Conservation (phyloP, 2,797 vertebrate genomes). For the Sebastiscus tertius region DNA sequence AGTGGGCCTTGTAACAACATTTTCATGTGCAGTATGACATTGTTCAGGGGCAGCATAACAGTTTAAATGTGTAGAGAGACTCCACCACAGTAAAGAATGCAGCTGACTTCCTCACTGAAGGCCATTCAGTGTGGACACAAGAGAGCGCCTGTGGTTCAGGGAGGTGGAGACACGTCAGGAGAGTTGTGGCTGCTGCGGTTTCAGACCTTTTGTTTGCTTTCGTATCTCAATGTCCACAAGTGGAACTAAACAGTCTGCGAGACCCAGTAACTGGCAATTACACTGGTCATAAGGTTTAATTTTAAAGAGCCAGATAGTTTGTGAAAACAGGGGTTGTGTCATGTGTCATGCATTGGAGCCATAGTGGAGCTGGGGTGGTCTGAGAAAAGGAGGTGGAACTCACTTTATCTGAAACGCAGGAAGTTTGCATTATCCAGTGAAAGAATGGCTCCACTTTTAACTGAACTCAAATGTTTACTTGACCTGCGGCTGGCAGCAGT, state of each 20-base stretch:
- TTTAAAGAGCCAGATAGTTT: slow-evolving; percentile 15
- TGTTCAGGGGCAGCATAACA: not conserved
- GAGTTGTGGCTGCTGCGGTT: slow-evolving; percentile 20
- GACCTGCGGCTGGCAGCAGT: slow-evolving; percentile 19
- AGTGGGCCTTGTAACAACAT: not conserved
- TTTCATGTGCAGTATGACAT: not conserved
- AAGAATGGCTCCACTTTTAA: slow-evolving; percentile 42
- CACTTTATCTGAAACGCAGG: slow-evolving; percentile 48
- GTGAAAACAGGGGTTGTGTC: slow-evolving; percentile 16
- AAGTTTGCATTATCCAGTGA: slow-evolving; percentile 43
- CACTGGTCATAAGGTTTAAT: slow-evolving; percentile 8
- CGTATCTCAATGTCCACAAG: slow-evolving; percentile 14
- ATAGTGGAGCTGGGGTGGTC: not conserved
- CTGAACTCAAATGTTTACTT: slow-evolving; percentile 31
- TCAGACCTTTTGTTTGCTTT: slow-evolving; percentile 54
- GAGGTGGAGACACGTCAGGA: not conserved
- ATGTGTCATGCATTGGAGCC: not conserved
- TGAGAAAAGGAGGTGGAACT: slow-evolving; percentile 7
- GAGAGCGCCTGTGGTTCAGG: slow-evolving; percentile 15
- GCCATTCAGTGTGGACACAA: slow-evolving; percentile 18
- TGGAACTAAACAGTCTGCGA: slow-evolving; percentile 32
- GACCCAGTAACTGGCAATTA: not conserved
- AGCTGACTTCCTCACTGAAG: slow-evolving; percentile 31
- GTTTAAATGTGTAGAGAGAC: slow-evolving; percentile 21
- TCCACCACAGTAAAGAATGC: slow-evolving; percentile 25